Evolutionary conservation across 2,888 invertebrate genomes (phyloP).

Genomic region (Campaea margaritaria): DNA sequence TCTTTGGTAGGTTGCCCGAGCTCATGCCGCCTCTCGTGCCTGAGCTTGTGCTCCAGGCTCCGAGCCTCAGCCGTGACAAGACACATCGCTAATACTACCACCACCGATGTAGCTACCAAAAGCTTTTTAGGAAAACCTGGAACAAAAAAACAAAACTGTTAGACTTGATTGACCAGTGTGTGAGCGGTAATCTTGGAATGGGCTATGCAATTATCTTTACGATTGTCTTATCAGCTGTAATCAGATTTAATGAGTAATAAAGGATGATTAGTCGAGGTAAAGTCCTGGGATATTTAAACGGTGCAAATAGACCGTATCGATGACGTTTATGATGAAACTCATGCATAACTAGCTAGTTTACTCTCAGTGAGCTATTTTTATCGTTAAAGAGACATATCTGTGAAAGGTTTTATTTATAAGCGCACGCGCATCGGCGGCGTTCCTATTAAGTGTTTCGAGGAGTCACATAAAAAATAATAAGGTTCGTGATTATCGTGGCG

Average conservation of each 20-base stretch:
- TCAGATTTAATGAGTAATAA: conserved; percentile 32
- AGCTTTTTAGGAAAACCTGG: conserved; percentile 83
- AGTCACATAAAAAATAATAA: conserved; percentile 83
- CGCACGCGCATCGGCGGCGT: conserved; percentile 37
- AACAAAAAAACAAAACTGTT: conserved; percentile 58
- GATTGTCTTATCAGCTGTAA: conserved; percentile 29
- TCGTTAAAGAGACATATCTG: conserved; percentile 14
- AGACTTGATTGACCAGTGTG: conserved; percentile 9
- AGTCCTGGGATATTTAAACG: conserved; percentile 38
- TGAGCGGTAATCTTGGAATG: conserved; percentile 8
- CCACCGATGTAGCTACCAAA: conserved; percentile 78
- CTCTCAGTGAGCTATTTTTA: conserved; percentile 23
- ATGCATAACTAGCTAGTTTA: neutral
- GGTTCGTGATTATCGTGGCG: conserved; percentile 66
- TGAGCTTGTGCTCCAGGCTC: conserved; percentile 62
- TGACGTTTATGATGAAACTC: conserved; percentile 14
- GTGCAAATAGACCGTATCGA: conserved; percentile 22
- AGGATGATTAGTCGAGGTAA: conserved; percentile 38
- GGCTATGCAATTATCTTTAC: conserved; percentile 31
- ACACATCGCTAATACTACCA: conserved; percentile 76
- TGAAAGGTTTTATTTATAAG: conserved; percentile 21
- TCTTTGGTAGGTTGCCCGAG: conserved; percentile 60
- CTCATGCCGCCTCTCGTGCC: conserved; percentile 66
- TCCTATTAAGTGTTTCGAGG: conserved; percentile 49
- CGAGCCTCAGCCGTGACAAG: conserved; percentile 71